A percentile compares a stretch with the other conserved stretches of the same genome.
phyloP scores from a whole-genome alignment of 1,140 invertebrate species.

The Zaprionus nigranus region DNA sequence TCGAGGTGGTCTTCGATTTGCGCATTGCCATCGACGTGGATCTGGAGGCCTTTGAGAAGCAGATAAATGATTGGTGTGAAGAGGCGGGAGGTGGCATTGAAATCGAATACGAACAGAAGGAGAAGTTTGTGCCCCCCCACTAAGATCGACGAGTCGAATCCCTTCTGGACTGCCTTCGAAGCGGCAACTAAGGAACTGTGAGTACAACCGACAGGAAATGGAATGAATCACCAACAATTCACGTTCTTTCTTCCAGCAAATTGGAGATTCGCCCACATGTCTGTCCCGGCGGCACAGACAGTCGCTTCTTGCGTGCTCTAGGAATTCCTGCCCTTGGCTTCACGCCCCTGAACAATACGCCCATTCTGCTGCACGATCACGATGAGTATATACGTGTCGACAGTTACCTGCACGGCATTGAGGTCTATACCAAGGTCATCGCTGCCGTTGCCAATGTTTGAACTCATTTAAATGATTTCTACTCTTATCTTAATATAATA shows the following conservation, averaged over 20 bases:
- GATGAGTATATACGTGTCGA: conserved; percentile 90
- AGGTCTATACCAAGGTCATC: conserved; percentile 89
- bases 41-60: conserved; percentile 88
- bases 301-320: conserved; percentile 89
- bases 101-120: conserved; percentile 89
- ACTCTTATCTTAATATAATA: neutral
- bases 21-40: conserved; percentile 88
- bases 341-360: conserved; percentile 91
- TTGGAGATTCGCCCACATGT: conserved; percentile 88
- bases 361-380: conserved; percentile 90
- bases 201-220: conserved; percentile 85
- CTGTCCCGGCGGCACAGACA: conserved; percentile 93
- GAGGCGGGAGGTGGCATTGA: conserved; percentile 92
- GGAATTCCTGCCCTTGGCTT: conserved; percentile 91
- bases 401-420: conserved; percentile 89
- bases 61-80: conserved; percentile 89
- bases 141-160: conserved; percentile 89
- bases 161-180: conserved; percentile 92
- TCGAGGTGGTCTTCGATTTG: conserved; percentile 92
- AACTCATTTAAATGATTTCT: conserved; percentile 21
- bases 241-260: conserved; percentile 55
- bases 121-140: conserved; percentile 87
- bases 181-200: conserved; percentile 86
- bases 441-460: conserved; percentile 85
- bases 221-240: neutral